Conservation (phyloP, 1,140 invertebrate genomes). For the Philotrypesis tridentata region DNA sequence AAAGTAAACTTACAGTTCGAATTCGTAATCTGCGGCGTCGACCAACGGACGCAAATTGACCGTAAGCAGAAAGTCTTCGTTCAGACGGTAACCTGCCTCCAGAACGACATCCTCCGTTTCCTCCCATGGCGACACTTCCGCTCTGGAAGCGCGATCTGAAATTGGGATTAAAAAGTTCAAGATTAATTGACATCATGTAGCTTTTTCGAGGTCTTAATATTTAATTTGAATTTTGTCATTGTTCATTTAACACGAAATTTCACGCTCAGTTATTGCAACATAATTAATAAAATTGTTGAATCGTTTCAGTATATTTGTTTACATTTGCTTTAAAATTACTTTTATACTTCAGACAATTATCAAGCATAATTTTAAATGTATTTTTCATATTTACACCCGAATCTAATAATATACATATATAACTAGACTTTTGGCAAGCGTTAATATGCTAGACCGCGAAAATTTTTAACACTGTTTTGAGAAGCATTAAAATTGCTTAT, state of each 20-base stretch:
- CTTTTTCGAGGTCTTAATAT: too few species aligned
- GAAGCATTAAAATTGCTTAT: slow-evolving; percentile 11
- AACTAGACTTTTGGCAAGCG: slow-evolving; percentile 20
- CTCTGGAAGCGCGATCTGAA: slow-evolving; percentile 39
- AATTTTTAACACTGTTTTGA: slow-evolving; percentile 9
- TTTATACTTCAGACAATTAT: not conserved
- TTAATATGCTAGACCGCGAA: not conserved
- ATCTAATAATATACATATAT: slow-evolving; percentile 29
- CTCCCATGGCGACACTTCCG: slow-evolving; percentile 61
- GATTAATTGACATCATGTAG: too few species aligned
- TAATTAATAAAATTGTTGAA: too few species aligned
- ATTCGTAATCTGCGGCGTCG: slow-evolving; percentile 60
- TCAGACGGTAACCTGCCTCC: slow-evolving; percentile 54
- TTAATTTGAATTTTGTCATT: too few species aligned
- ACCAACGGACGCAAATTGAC: slow-evolving; percentile 58
- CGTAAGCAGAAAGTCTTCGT: slow-evolving; percentile 63
- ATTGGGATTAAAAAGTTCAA: not conserved
- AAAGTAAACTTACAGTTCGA: slow-evolving; percentile 64
- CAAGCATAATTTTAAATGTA: not conserved
- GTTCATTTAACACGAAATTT: too few species aligned
- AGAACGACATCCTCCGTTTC: slow-evolving; percentile 61
- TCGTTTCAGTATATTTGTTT: too few species aligned
- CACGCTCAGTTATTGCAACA: too few species aligned
- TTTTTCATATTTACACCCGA: not conserved
- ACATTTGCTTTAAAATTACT: too few species aligned